Evolutionary conservation across 1,140 invertebrate genomes (phyloP).

Genomic region (Solenopsis invicta): DNA sequence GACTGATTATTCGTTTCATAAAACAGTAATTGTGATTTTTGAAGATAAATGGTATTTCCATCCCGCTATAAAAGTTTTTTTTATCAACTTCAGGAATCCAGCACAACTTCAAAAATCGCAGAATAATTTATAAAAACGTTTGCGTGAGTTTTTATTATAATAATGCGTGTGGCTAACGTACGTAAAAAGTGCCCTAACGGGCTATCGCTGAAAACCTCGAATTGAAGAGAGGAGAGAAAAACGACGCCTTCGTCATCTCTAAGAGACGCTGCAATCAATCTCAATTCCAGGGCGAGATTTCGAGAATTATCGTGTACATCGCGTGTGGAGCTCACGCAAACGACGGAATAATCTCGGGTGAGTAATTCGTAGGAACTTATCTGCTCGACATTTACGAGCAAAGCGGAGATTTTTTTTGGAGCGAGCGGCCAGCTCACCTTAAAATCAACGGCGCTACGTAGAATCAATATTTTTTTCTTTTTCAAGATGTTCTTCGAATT

Average conservation of each 20-base stretch:
- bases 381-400: conserved; percentile 46
- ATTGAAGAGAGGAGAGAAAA: conserved; percentile 1
- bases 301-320: conserved; percentile 64
- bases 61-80: not conserved
- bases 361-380: conserved; percentile 61
- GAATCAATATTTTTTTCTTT: conserved; percentile 14
- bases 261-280: conserved; percentile 51
- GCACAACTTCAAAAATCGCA: not conserved
- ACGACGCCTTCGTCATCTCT: conserved; percentile 40
- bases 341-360: conserved; percentile 27
- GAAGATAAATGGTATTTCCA: conserved; percentile 11
- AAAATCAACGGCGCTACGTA: not conserved
- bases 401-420: conserved; percentile 37
- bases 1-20: conserved; percentile 7
- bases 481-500: not conserved
- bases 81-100: not conserved
- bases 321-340: conserved; percentile 55
- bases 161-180: conserved; percentile 6
- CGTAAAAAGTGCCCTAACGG: not conserved
- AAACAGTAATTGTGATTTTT: not conserved
- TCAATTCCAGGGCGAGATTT: conserved; percentile 39
- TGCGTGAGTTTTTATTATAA: not conserved
- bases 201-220: conserved; percentile 22
- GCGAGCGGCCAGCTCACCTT: conserved; percentile 26
- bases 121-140: conserved; percentile 13